These are phyloP conservation scores for Porites divaricata DNA, from an alignment of 92 coral and sea anemone genomes.

Conservation along the genomic window DNA sequence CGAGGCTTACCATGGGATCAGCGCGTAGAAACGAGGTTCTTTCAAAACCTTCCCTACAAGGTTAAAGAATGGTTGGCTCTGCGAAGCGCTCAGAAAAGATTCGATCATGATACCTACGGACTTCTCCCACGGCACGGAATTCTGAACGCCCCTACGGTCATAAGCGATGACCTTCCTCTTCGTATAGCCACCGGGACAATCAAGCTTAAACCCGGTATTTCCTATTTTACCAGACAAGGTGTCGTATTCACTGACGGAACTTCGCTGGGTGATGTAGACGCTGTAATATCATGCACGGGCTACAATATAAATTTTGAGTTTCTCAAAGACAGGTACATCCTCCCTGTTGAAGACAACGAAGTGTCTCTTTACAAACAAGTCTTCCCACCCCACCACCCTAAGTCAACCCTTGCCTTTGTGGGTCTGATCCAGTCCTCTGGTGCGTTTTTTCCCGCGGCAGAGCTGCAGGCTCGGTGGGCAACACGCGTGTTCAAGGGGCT, in stretches of 20 bases:
- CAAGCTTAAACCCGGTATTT: constrained; percentile 60
- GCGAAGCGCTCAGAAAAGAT: constrained; percentile 60
- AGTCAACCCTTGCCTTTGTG: constrained; percentile 69
- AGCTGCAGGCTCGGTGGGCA: constrained; percentile 89
- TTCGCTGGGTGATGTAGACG: constrained; percentile 59
- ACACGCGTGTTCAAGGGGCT: constrained; percentile 80
- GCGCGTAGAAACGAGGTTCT: constrained; percentile 65
- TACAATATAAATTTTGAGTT: constrained; percentile 68
- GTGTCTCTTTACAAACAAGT: constrained; percentile 75
- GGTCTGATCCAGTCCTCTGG: constrained; percentile 88
- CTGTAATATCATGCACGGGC: constrained; percentile 79
- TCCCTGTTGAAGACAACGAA: constrained; percentile 63
- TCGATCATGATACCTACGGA: constrained; percentile 79
- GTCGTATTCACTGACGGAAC: constrained; percentile 74
- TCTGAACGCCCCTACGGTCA: constrained; percentile 67
- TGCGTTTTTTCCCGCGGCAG: constrained; percentile 78
- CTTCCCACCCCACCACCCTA: constrained; percentile 73
- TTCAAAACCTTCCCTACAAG: constrained; percentile 56
- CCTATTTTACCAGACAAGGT: constrained; percentile 59
- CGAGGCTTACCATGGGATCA: constrained; percentile 84
- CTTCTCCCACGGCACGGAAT: constrained; percentile 71
- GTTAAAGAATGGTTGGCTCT: constrained; percentile 48
- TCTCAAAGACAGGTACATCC: constrained; percentile 53
- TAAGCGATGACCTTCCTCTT: constrained; percentile 81
- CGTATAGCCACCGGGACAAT: constrained; percentile 77